phyloP scores from a whole-genome alignment of 2,113 vertebrate genomes.

The Ctenodactylus gundi region DNA sequence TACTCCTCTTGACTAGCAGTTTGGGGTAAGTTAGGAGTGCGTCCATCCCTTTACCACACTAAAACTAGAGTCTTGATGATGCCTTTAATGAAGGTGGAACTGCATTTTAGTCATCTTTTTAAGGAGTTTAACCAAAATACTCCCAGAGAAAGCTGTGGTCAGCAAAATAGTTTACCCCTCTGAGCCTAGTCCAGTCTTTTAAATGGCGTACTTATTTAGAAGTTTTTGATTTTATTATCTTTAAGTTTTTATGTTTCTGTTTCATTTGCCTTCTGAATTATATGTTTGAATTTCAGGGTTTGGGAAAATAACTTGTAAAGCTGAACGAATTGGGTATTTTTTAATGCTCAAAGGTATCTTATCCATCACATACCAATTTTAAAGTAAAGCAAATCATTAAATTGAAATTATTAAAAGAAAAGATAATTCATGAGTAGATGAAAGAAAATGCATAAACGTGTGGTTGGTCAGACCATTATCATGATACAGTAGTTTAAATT shows the following conservation, averaged over 20 bases:
- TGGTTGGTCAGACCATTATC: not conserved
- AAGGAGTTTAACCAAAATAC: not conserved
- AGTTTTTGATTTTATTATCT: not conserved
- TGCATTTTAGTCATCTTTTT: not conserved
- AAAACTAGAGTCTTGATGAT: not conserved
- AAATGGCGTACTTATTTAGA: not conserved
- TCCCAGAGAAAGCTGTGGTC: not conserved
- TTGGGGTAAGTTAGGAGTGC: not conserved
- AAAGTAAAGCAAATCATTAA: not conserved
- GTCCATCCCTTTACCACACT: not conserved
- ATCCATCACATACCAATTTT: not conserved
- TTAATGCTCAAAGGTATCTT: not conserved
- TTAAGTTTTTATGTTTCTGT: not conserved
- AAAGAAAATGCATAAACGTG: not conserved
- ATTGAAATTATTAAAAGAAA: not conserved
- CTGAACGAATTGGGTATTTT: not conserved
- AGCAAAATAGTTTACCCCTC: not conserved
- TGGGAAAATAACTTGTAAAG: not conserved
- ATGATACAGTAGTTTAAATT: not conserved
- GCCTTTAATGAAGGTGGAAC: not conserved
- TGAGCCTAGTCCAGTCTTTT: not conserved
- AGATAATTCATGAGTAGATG: not conserved
- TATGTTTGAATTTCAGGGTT: not conserved
- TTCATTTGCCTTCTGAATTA: not conserved
- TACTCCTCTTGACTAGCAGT: not conserved